A percentile compares a stretch with the other conserved stretches of the same genome.
These are phyloP conservation scores for Oithona nana DNA, from an alignment of 2,888 invertebrate species.

Conservation along the genomic window DNA sequence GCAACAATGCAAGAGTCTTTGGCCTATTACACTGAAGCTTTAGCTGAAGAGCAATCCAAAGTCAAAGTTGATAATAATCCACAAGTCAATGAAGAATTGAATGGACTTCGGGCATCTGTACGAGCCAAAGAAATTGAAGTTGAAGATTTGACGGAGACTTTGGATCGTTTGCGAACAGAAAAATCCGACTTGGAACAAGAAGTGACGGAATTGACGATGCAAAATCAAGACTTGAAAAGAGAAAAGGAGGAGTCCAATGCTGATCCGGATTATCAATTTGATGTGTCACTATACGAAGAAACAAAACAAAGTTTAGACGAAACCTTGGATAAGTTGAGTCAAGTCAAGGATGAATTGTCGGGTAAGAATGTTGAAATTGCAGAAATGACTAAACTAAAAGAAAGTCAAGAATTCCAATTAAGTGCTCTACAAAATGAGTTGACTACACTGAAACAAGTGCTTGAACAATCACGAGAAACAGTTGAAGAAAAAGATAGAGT, in stretches of 20 bases:
- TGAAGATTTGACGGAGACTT: constrained; percentile 11
- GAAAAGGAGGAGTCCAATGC: neutral
- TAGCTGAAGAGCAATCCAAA: neutral
- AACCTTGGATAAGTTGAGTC: neutral
- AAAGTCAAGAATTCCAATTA: neutral
- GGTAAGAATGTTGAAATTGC: neutral
- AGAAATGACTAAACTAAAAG: neutral
- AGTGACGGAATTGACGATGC: neutral
- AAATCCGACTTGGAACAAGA: constrained; percentile 13
- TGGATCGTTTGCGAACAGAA: constrained; percentile 11
- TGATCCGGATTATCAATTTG: neutral
- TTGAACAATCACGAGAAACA: neutral
- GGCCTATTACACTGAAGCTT: neutral
- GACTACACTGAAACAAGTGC: neutral
- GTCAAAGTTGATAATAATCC: neutral
- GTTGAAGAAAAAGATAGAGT: neutral
- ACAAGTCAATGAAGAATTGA: neutral
- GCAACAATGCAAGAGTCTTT: neutral
- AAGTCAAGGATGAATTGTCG: neutral
- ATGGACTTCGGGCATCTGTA: neutral
- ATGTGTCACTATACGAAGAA: constrained; percentile 9
- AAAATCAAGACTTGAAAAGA: neutral
- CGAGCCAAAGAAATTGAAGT: constrained; percentile 10
- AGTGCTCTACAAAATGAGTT: neutral
- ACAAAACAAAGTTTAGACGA: neutral